Conservation (phyloP, 2,797 vertebrate species). For the Parauchenoglanis punctatus region DNA sequence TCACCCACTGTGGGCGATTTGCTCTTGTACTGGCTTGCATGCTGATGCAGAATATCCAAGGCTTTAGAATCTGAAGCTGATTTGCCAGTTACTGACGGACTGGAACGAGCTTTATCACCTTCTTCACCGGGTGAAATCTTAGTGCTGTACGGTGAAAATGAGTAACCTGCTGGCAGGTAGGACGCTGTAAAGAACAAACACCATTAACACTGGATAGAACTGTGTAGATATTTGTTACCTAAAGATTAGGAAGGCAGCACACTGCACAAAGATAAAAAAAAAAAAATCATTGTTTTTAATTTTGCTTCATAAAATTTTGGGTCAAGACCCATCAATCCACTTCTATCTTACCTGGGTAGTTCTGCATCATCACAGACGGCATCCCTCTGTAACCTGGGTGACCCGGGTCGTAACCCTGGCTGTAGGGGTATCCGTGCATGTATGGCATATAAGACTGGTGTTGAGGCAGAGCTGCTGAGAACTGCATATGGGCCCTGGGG, state of each 20-base stretch:
- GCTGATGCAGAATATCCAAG: conserved; percentile 94
- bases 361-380: conserved; percentile 98
- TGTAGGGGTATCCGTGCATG: conserved; percentile 93
- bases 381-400: conserved; percentile 92
- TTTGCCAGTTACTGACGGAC: conserved; percentile 83
- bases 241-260: not conserved
- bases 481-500: conserved; percentile 85
- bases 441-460: conserved; percentile 96
- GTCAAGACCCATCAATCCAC: not conserved
- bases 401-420: conserved; percentile 89
- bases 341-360: conserved; percentile 85
- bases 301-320: not conserved
- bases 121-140: conserved; percentile 84
- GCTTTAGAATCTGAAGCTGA: conserved; percentile 90
- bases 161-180: conserved; percentile 91
- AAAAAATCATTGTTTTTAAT: not conserved
- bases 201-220: not conserved
- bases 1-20: conserved; percentile 97
- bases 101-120: conserved; percentile 82
- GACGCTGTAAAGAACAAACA: conserved; percentile 75
- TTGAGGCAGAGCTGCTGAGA: conserved; percentile 87
- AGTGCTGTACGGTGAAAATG: conserved; percentile 88
- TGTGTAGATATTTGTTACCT: not conserved
- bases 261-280: not conserved
- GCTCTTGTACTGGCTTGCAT: conserved; percentile 96